Percentiles rank a stretch among this genome's conserved stretches.
Evolutionary conservation across 2,797 vertebrate species (phyloP).

Genomic region (Sebastes goodei): DNA sequence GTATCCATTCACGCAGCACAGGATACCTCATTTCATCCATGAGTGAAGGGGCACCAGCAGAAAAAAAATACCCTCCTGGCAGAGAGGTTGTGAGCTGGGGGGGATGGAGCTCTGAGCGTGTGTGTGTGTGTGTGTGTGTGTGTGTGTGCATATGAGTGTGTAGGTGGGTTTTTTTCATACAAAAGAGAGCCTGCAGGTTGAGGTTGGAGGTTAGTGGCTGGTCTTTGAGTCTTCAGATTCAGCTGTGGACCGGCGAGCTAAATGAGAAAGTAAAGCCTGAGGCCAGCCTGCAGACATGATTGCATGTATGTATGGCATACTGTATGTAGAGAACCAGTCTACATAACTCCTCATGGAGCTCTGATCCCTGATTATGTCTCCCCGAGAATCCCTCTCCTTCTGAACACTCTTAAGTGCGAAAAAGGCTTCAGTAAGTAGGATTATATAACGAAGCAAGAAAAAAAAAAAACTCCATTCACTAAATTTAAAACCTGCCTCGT

Average conservation of each 20-base stretch:
- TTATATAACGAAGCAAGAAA: conserved; percentile 3
- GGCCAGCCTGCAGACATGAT: conserved; percentile 34
- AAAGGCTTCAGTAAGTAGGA: conserved; percentile 1
- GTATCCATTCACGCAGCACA: conserved; percentile 74
- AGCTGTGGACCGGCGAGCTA: conserved; percentile 14
- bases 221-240: conserved; percentile 68
- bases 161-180: conserved; percentile 15
- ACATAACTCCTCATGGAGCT: neutral
- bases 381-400: neutral
- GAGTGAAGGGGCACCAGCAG: conserved; percentile 68
- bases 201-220: conserved; percentile 5
- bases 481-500: conserved; percentile 9
- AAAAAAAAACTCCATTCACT: conserved; percentile 5
- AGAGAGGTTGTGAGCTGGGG: conserved; percentile 13
- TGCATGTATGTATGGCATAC: neutral
- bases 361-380: conserved; percentile 14
- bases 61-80: conserved; percentile 40
- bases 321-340: conserved; percentile 1
- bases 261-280: conserved; percentile 48
- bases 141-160: conserved; percentile 2
- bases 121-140: neutral
- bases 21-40: conserved; percentile 82
- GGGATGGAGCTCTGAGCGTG: neutral
- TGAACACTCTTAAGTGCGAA: conserved; percentile 3
- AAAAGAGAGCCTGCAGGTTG: conserved; percentile 38